Evolutionary conservation across 2,888 invertebrate genomes (phyloP), one percentile per base, ranked within the genome.

Genomic region (Rhingia campestris): DNA sequence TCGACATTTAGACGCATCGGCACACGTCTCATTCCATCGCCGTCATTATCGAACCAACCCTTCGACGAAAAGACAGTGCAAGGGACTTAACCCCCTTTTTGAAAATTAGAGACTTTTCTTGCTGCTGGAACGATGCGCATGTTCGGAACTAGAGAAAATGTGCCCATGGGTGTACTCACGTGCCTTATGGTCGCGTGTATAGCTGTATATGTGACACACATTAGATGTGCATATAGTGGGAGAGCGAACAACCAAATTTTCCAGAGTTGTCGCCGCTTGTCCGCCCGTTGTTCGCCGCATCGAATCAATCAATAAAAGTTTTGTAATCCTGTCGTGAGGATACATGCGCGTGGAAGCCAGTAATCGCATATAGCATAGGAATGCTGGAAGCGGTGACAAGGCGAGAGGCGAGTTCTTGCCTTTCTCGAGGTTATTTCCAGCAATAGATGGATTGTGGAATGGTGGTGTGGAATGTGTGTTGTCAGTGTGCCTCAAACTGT

Each of bases 231-330:
- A 69, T 51, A 41, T 32, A 51, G 35, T 47, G 58, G 35, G 45
- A 45, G 45, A 53, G 54, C 41, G 59, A 61, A 47, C 12, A 63
- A 56, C 64, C 45, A 45, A n/a, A 22, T 22, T 66, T 77, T 67
- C 67, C 37, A 54, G 53, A 49, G 63, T 63, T 84, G 82, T 70
- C 82, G 80, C 79, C 80, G 75, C 61, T 80, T 54, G 51, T 79
- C 80, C 75, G 85, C 75, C 80, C 73, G 76, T 70, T 81, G 75
- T 85, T 86, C 86, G 86, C 84, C 86, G 86, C 86, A 86, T 86
- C 84, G 75, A 81, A 81, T 70, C 58, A 85, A 86, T 86, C 86
- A 86, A 86, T 86, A 86, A 76, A 70, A 70, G 81, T 84, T 73
- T 67, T 79, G 69, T 79, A 81, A 76, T 76, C 66, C 41, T 43